Base-by-base conservation (phyloP, 2,113 vertebrate genomes). In the Hassar affinis region DNA sequence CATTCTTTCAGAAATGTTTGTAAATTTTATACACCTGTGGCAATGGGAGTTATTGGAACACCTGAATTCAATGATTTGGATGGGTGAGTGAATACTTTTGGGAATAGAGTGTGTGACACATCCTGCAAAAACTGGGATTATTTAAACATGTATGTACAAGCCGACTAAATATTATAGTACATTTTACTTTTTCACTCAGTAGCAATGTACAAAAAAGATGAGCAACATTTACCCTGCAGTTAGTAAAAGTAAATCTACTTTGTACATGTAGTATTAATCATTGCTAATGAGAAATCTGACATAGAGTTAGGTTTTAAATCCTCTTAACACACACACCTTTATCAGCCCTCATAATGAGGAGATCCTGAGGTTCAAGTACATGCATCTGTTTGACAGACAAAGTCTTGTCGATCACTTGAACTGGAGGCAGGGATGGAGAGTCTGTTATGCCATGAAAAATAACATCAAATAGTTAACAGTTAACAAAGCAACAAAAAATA, bases 381-480 rank as follows among this genome's bases (percentile, higher is more conserved):
- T 98, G 96, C 94, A 99, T 95, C 93, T 99, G 98, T 89, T 97
- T 99, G 89, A 99, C 93, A 2, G 94, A 94, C 88, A 99, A 92
- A 56, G 96, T 97, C 92, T 94, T 97, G 92, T 99, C 98, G 56
- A 99, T 98, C 85, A 98, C 95, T 12, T 96, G 96, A 86, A 97
- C 93, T 0, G 95, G 93, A 0, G 93, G 91, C 82, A 94, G 72
- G 42, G 88, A 86, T 45, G 95, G 95, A 47, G 93, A 92, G 61
- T 96, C 98, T 99, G 86, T 79, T 91, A 90, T 45, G 86, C 77
- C 79, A 93, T 45, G 74, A n/a, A 80, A 81, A 59, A 84, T 1
- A 42, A 79, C 30, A 84, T 17, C 20, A 68, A n/a, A 52, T 6
- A 68, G 52, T 84, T 38, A 79, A 20, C 25, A 66, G 35, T 56